Evolutionary conservation across 2,888 invertebrate species (phyloP), one percentile per base, ranked within the genome.

Genomic region (Ligdia adustata): DNA sequence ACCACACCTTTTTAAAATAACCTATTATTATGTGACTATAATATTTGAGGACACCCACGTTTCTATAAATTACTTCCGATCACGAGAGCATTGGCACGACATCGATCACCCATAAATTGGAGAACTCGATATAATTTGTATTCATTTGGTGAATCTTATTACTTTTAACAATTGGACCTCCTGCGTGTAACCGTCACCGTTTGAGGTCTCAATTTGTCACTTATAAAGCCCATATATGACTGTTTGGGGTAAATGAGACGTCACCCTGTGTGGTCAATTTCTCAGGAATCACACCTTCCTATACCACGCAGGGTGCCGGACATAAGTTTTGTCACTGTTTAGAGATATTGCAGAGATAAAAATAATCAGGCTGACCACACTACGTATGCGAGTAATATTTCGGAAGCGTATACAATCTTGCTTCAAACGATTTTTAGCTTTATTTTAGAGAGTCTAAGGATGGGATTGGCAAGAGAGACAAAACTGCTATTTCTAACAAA

Each of bases 261-360:
- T 89, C 87, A 84, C 61, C 69, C 64, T 88, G 89, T 85, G 89
- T 83, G 89, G 88, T 63, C 79, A 68, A 43, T 49, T 66, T 69
- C 80, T 79, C 79, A 75, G 69, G 76, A 59, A 75, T 64, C 69
- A 52, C 59, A 83, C 79, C 88, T 89, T 89, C 87, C 88, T 89
- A 86, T 85, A 65, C 75, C 90, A 86, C 78, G 84, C 83, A 71
- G 89, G 56, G 88, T 63, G 60, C 72, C 78, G 82, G 85, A 90
- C 89, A 90, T 75, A 74, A 64, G 79, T 85, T 88, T 88, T 90
- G 87, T 88, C 88, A 81, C 88, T 77, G 80, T 86, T 45, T 81
- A 75, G 49, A 80, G 88, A 88, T 88, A 81, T 62, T 56, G 58
- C 35, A 46, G 34, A 78, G 85, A 87, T 87, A 88, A 86, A 75